Evolutionary conservation across 2,797 vertebrate genomes (phyloP).

Genomic region (Tadarida brasiliensis): DNA sequence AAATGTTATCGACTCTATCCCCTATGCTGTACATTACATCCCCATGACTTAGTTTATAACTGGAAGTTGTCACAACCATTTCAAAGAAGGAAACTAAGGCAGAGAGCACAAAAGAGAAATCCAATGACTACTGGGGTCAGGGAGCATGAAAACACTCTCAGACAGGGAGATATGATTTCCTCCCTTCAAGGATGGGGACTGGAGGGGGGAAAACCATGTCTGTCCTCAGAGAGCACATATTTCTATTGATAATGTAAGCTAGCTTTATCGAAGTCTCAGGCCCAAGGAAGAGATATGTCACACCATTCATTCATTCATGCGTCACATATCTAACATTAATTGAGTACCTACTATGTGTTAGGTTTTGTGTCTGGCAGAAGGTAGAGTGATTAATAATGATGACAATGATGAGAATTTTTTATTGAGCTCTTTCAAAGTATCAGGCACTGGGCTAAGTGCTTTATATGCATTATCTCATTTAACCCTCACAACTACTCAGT

Average conservation of each 20-base stretch:
- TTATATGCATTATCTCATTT: not conserved
- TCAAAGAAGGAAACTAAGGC: constrained; percentile 40
- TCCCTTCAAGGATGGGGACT: not conserved
- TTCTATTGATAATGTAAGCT: not conserved
- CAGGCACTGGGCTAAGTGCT: not conserved
- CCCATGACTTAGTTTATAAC: not conserved
- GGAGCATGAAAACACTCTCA: not conserved
- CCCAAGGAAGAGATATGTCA: not conserved
- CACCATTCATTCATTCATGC: not conserved
- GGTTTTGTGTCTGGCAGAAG: constrained; percentile 21
- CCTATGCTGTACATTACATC: not conserved
- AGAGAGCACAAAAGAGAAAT: not conserved
- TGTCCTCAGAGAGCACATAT: not conserved
- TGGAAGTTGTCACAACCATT: not conserved
- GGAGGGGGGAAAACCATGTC: not conserved
- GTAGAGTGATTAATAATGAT: not conserved
- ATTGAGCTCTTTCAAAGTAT: constrained; percentile 36
- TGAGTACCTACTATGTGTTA: not conserved
- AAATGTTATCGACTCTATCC: not conserved
- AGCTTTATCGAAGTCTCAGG: not conserved
- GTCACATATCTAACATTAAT: not conserved
- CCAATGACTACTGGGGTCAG: not conserved
- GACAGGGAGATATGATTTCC: not conserved
- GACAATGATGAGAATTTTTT: not conserved
- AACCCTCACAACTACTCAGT: not conserved